Base-by-base conservation (phyloP, 2,888 invertebrate species). In the Drosophila meridionalis region DNA sequence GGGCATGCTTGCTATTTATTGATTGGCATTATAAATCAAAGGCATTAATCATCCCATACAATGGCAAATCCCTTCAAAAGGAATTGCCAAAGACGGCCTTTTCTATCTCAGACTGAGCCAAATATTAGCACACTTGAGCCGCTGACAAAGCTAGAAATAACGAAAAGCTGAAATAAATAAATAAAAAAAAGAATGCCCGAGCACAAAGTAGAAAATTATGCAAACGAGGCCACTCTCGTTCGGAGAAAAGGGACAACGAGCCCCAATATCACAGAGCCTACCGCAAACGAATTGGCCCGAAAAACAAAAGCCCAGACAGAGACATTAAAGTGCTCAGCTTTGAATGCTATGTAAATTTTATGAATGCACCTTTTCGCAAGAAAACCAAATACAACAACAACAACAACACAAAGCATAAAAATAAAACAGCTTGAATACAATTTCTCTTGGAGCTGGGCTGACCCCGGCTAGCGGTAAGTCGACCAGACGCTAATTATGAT, bases 291-390 rank as follows among this genome's bases (percentile, higher is more conserved):
- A 71, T 62, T 72, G 73, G 73, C 69, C 67, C 48, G 56, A 80
- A 77, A 79, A 77, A 79, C 66, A 83, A 85, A 76, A 66, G 67
- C 72, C 76, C 57, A 63, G 65, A 73, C 65, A 69, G 69, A 79
- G 80, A 79, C 78, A 78, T 78, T 78, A 79, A 75, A 78, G 58
- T 72, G 79, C 76, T 76, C 65, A 65, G 68, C 76, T 61, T 36
- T 48, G 67, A 83, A 76, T 79, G 68, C 73, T 86, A 83, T 85
- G 88, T 82, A 83, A 83, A 85, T 85, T 88, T 83, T 73, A 75
- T 75, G 69, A 53, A 12, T 61, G 53, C 58, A 77, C 67, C 71
- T 81, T 76, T 76, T 73, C 34, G 53, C 58, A 34, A 43, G 11
- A 32, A 14, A 50, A 30, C 14, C 2, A 38, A 43, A 48, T 43